These are phyloP conservation scores for Notolabrus celidotus DNA, from an alignment of 2,797 vertebrate genomes.

Conservation along the genomic window DNA sequence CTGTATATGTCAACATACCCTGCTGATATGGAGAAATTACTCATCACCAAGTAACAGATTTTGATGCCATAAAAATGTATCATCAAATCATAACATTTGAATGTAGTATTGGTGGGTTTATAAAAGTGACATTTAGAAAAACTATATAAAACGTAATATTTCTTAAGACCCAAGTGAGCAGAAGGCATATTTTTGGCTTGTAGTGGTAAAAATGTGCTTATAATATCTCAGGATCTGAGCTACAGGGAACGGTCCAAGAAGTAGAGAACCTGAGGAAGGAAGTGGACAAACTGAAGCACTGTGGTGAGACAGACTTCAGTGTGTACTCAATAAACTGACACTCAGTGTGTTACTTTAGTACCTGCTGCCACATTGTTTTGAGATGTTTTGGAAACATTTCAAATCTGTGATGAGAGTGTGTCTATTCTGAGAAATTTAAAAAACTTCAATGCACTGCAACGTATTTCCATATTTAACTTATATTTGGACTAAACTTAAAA, in stretches of 20 bases:
- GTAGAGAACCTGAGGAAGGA: constrained; percentile 81
- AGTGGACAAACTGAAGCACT: constrained; percentile 81
- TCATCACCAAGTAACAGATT: not conserved
- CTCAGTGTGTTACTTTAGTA: not conserved
- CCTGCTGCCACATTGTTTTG: constrained; percentile 2
- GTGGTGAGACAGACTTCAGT: constrained; percentile 74
- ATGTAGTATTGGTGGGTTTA: not conserved
- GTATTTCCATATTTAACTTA: too few relatives aligned
- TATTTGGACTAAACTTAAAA: too few relatives aligned
- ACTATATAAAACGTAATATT: not conserved
- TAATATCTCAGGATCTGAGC: constrained; percentile 74
- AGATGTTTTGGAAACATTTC: not conserved
- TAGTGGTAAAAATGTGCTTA: constrained; percentile 33
- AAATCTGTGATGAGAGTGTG: too few relatives aligned
- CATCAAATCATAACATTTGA: not conserved
- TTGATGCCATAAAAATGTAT: not conserved
- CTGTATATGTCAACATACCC: not conserved
- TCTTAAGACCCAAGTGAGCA: not conserved
- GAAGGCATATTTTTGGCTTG: not conserved
- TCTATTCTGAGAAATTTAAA: too few relatives aligned
- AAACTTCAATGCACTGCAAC: too few relatives aligned
- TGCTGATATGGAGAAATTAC: too few relatives aligned
- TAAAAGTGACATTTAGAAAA: not conserved
- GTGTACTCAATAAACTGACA: not conserved
- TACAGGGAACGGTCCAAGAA: constrained; percentile 81